These are phyloP conservation scores for Coluber constrictor DNA, from an alignment of 2,797 vertebrate genomes.

Conservation along the genomic window DNA sequence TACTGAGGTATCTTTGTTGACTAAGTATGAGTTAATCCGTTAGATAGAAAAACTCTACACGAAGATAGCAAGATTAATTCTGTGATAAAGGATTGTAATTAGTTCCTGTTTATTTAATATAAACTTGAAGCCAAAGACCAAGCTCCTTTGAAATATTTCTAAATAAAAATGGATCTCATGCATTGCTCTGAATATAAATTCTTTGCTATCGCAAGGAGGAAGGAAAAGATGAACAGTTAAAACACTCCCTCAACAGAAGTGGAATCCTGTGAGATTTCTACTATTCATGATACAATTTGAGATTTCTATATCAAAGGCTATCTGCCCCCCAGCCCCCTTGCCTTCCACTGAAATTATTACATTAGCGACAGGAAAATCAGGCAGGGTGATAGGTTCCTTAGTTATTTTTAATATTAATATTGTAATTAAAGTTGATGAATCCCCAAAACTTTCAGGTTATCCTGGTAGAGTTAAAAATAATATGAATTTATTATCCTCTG, in stretches of 20 bases:
- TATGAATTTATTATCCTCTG: background rate
- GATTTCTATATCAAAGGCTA: background rate
- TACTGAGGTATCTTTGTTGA: constrained; percentile 6
- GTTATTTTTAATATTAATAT: background rate
- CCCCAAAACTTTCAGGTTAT: background rate
- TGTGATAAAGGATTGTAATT: constrained; percentile 33
- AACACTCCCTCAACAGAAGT: background rate
- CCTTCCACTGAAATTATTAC: background rate
- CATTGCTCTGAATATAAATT: constrained; percentile 30
- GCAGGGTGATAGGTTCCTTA: background rate
- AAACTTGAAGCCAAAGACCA: constrained; percentile 37
- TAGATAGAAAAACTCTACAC: constrained; percentile 3
- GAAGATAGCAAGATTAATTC: constrained; percentile 23
- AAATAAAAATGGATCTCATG: constrained; percentile 2
- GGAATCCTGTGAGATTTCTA: background rate
- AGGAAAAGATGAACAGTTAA: background rate
- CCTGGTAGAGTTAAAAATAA: background rate
- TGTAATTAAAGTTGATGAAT: background rate
- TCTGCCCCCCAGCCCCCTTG: no score
- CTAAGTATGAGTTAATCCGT: constrained; percentile 5
- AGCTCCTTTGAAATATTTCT: constrained; percentile 43
- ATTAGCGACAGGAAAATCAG: background rate
- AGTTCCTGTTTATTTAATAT: constrained; percentile 41
- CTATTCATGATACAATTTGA: background rate
- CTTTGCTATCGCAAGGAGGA: background rate